Conservation (phyloP, 2,113 vertebrate species). For the Tenebrosternarchus preto region DNA sequence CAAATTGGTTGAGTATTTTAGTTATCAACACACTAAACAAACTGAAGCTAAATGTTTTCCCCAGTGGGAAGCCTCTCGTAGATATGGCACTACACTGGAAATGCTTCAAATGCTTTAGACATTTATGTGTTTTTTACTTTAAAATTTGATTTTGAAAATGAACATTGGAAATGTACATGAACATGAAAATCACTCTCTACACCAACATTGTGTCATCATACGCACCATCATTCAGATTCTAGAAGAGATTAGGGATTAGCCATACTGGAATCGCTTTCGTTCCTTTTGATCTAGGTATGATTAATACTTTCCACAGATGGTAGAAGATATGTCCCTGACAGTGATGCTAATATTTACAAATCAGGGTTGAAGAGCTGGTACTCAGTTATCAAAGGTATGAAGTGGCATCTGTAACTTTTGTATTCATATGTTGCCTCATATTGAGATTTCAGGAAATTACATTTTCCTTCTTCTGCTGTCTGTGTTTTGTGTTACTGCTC, state of each 20-base stretch:
- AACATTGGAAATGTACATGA: no score
- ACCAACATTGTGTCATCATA: no score
- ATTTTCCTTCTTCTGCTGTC: not conserved
- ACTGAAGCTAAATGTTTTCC: no score
- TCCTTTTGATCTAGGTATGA: not conserved
- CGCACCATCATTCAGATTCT: no score
- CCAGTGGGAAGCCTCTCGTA: no score
- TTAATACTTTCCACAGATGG: constrained; percentile 63
- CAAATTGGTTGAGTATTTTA: no score
- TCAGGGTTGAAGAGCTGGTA: constrained; percentile 62
- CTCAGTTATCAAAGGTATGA: constrained; percentile 65
- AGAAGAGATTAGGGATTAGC: not conserved
- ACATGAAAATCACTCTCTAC: no score
- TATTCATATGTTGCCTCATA: not conserved
- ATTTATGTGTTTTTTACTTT: no score
- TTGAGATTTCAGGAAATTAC: not conserved
- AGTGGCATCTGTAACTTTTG: not conserved
- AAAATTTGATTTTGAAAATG: no score
- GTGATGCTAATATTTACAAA: constrained; percentile 52
- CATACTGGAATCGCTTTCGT: not conserved
- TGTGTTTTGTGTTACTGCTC: not conserved
- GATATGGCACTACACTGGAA: no score
- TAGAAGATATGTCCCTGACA: constrained; percentile 67
- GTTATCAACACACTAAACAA: no score
- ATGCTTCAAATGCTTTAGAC: no score